Conservation (phyloP, 1,140 invertebrate genomes). For the Zaprionus africanus region DNA sequence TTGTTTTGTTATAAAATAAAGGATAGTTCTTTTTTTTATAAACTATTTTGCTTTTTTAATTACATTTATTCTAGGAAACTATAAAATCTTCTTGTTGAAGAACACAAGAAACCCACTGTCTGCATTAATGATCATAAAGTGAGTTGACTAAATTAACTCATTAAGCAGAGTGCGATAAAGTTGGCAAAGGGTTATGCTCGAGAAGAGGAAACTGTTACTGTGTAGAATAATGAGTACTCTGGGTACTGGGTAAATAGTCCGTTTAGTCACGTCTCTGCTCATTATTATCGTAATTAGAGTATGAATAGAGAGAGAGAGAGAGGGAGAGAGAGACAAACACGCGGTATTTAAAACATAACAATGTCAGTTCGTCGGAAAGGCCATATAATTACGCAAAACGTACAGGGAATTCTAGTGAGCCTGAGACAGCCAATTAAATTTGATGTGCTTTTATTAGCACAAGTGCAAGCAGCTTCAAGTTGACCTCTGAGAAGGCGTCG, state of each 20-base stretch:
- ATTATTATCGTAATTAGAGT: constrained; percentile 6
- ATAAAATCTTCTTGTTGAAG: not conserved
- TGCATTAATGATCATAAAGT: constrained; percentile 44
- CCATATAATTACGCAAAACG: constrained; percentile 4
- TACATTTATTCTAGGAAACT: not conserved
- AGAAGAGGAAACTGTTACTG: not conserved
- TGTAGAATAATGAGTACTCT: constrained; percentile 1
- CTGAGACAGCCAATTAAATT: constrained; percentile 6
- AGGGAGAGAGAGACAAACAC: not conserved
- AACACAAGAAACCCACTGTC: not conserved
- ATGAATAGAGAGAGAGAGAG: not conserved
- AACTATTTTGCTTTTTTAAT: not conserved
- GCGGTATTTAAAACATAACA: not conserved
- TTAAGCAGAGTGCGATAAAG: constrained; percentile 41
- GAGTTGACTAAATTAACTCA: constrained; percentile 50
- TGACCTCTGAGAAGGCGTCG: constrained; percentile 9
- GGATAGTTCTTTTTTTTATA: not conserved
- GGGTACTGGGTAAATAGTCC: constrained; percentile 2
- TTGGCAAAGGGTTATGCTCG: constrained; percentile 26
- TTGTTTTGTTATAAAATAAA: not conserved
- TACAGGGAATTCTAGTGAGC: not conserved
- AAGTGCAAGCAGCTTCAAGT: constrained; percentile 19
- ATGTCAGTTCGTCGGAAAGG: not conserved
- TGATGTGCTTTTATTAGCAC: constrained; percentile 13
- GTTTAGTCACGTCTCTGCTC: constrained; percentile 8